These are phyloP conservation scores for Caenorhabditis doughertyi DNA, from an alignment of 2,888 invertebrate species.

Conservation along the genomic window DNA sequence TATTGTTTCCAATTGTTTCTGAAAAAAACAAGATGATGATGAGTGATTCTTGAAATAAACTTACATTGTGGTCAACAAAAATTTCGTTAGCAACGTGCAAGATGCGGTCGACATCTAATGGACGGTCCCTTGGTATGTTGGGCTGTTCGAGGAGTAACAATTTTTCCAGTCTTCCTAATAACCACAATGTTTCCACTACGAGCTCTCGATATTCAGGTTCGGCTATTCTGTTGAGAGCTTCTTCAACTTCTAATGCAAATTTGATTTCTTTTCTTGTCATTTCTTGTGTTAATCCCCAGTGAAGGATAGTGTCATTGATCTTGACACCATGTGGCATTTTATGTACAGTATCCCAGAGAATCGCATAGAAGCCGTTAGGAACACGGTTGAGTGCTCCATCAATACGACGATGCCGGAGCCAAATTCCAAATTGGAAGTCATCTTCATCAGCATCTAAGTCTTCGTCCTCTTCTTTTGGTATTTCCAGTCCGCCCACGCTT, in stretches of 20 bases:
- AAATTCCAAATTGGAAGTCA: slow-evolving; percentile 88
- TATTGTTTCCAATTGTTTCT: slow-evolving; percentile 92
- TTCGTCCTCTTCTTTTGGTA: slow-evolving; percentile 69
- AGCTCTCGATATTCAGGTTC: slow-evolving; percentile 93
- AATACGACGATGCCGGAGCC: slow-evolving; percentile 93
- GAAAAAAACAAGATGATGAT: too few relatives aligned
- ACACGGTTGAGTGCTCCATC: slow-evolving; percentile 98
- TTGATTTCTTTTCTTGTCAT: slow-evolving; percentile 99
- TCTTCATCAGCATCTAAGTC: slow-evolving; percentile 73
- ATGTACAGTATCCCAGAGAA: slow-evolving; percentile 82
- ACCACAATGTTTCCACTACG: slow-evolving; percentile 95
- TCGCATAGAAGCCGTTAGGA: slow-evolving; percentile 95
- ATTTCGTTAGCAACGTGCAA: slow-evolving; percentile 95
- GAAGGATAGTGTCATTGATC: slow-evolving; percentile 93
- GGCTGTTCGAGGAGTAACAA: slow-evolving; percentile 72
- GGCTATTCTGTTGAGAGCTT: slow-evolving; percentile 95
- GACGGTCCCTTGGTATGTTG: slow-evolving; percentile 72
- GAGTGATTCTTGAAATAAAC: too few relatives aligned
- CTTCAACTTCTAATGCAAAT: slow-evolving; percentile 97
- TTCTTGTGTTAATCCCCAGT: slow-evolving; percentile 88
- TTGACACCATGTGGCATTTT: slow-evolving; percentile 92
- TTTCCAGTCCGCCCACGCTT: slow-evolving; percentile 56
- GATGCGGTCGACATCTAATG: slow-evolving; percentile 89
- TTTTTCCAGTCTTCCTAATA: slow-evolving; percentile 89
- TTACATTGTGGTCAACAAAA: slow-evolving; percentile 95